These are phyloP conservation scores for Heliconius sara DNA, from an alignment of 2,888 invertebrate genomes.

Conservation along the genomic window DNA sequence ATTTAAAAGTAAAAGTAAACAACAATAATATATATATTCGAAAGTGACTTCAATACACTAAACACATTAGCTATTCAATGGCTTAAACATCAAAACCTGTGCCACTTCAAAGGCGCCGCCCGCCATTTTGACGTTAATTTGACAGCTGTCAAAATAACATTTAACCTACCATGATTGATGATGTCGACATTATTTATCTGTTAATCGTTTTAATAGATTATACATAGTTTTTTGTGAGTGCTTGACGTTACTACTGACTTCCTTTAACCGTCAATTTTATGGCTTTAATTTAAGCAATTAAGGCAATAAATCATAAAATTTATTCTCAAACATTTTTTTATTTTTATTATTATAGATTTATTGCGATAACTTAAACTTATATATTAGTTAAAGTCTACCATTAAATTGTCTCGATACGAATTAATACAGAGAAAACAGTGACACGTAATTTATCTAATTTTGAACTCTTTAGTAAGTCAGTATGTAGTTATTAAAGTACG, in stretches of 20 bases:
- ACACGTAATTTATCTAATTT: neutral
- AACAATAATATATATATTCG: neutral
- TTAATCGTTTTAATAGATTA: slow-evolving; percentile 34
- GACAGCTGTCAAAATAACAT: slow-evolving; percentile 76
- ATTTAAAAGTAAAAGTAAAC: neutral
- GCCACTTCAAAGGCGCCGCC: slow-evolving; percentile 33
- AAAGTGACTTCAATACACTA: slow-evolving; percentile 14
- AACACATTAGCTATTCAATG: slow-evolving; percentile 19
- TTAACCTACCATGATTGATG: slow-evolving; percentile 42
- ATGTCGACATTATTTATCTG: slow-evolving; percentile 33
- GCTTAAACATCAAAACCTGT: slow-evolving; percentile 44
- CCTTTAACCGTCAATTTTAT: slow-evolving; percentile 1
- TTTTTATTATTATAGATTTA: slow-evolving; percentile 3
- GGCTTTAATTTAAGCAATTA: neutral
- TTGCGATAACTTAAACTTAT: neutral
- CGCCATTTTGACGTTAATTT: slow-evolving; percentile 64
- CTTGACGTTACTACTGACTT: slow-evolving; percentile 1
- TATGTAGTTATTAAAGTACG: no score
- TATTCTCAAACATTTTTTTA: neutral
- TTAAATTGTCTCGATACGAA: neutral
- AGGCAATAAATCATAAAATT: slow-evolving; percentile 16
- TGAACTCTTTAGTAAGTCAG: no score
- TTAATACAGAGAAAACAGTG: neutral
- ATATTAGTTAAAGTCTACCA: neutral
- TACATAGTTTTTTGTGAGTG: neutral